Percentiles rank a stretch among this genome's conserved stretches.
These are phyloP conservation scores for Salvelinus namaycush DNA, from an alignment of 2,113 vertebrate species.

Conservation along the genomic window DNA sequence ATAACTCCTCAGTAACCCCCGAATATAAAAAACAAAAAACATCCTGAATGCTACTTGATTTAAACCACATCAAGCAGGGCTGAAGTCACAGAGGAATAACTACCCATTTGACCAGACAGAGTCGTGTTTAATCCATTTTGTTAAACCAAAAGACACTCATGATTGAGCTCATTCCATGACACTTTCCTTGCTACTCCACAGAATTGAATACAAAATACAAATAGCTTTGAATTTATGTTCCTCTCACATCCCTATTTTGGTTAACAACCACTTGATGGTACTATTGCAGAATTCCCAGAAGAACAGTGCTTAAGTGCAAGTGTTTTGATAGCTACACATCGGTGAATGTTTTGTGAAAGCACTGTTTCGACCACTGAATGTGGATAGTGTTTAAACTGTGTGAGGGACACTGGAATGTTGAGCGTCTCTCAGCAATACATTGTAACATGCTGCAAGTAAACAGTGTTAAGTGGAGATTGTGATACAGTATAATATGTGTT, in stretches of 20 bases:
- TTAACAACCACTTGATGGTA: background rate
- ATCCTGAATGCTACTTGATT: background rate
- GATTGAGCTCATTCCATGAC: background rate
- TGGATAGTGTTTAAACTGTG: slow-evolving; percentile 42
- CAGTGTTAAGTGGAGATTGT: too few species aligned
- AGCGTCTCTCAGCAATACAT: slow-evolving; percentile 14
- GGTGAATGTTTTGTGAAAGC: slow-evolving; percentile 3
- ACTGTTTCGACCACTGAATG: slow-evolving; percentile 15
- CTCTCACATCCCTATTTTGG: background rate
- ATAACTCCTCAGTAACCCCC: background rate
- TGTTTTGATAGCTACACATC: background rate
- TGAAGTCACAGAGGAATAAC: background rate
- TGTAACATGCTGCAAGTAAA: too few species aligned
- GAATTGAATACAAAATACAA: background rate
- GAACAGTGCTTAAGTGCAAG: background rate
- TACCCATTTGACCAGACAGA: background rate
- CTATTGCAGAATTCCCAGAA: background rate
- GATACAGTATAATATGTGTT: background rate
- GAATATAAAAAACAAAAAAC: background rate
- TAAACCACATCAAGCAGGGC: background rate
- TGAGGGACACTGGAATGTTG: slow-evolving; percentile 33
- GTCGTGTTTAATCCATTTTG: background rate
- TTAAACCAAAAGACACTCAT: too few species aligned
- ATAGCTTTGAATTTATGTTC: background rate
- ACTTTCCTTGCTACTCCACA: background rate